phyloP scores from a whole-genome alignment of 2,888 invertebrate genomes.

The Sinelater perroti region DNA sequence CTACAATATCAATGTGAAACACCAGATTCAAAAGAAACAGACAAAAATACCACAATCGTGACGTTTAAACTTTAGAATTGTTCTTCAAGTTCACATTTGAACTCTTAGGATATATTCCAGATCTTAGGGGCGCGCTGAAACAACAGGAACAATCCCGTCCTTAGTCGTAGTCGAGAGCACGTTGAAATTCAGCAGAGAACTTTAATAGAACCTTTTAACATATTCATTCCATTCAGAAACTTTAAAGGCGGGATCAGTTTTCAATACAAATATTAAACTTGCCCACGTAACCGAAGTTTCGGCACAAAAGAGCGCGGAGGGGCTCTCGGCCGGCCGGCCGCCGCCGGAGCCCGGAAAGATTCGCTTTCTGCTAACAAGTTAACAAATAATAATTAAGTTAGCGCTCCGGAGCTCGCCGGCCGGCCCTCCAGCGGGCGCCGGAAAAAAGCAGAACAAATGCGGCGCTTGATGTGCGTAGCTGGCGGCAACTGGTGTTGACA shows the following conservation, averaged over 20 bases:
- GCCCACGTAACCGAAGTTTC: conserved; percentile 42
- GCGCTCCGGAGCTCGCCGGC: neutral
- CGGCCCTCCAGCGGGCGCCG: too few species aligned
- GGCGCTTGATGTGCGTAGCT: conserved; percentile 52
- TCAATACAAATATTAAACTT: conserved; percentile 49
- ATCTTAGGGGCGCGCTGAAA: too few species aligned
- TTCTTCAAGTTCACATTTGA: too few species aligned
- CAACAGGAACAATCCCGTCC: conserved; percentile 6
- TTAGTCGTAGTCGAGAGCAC: conserved; percentile 14
- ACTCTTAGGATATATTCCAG: too few species aligned
- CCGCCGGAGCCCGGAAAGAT: conserved; percentile 15
- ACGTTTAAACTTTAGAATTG: too few species aligned
- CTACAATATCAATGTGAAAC: too few species aligned
- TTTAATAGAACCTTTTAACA: conserved; percentile 46
- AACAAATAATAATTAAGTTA: conserved; percentile 29
- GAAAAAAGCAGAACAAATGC: conserved; percentile 38
- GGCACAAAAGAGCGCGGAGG: conserved; percentile 32
- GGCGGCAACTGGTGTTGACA: conserved; percentile 60
- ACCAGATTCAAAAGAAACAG: too few species aligned
- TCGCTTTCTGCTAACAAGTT: conserved; percentile 17
- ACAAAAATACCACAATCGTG: too few species aligned
- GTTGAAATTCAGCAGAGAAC: conserved; percentile 37
- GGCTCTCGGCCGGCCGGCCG: too few species aligned
- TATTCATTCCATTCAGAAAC: conserved; percentile 47
- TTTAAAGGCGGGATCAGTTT: conserved; percentile 48